These are phyloP conservation scores for Anthrax anthrax DNA, from an alignment of 2,888 invertebrate species.

Conservation along the genomic window DNA sequence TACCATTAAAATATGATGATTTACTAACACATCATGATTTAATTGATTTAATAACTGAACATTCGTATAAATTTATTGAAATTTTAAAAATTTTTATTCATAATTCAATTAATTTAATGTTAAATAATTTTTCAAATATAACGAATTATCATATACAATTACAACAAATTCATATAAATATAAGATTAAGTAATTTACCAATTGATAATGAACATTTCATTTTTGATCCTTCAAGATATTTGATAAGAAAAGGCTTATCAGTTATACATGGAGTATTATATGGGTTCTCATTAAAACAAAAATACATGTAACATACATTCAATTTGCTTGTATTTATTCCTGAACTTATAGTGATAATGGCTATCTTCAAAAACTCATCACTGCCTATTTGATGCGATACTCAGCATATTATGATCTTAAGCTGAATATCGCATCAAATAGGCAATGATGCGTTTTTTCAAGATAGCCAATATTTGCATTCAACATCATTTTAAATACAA, in stretches of 20 bases:
- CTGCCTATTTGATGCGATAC: too few relatives aligned
- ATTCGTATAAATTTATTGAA: slow-evolving; percentile 4
- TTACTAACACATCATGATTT: slow-evolving; percentile 1
- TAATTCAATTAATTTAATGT: background rate
- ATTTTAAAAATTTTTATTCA: slow-evolving; percentile 1
- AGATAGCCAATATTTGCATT: too few relatives aligned
- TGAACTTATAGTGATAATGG: too few relatives aligned
- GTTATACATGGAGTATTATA: slow-evolving; percentile 22
- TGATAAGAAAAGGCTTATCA: slow-evolving; percentile 16
- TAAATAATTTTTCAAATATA: background rate
- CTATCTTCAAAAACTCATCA: too few relatives aligned
- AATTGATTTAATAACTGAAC: slow-evolving; percentile 1
- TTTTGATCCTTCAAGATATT: slow-evolving; percentile 8
- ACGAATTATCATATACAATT: background rate
- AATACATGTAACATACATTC: slow-evolving; percentile 21
- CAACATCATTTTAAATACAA: too few relatives aligned
- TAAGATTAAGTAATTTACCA: slow-evolving; percentile 4
- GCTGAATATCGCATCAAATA: too few relatives aligned
- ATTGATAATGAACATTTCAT: background rate
- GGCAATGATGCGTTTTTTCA: too few relatives aligned
- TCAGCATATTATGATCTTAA: too few relatives aligned
- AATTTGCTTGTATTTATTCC: too few relatives aligned
- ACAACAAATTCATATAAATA: slow-evolving; percentile 7
- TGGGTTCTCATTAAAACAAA: slow-evolving; percentile 20
- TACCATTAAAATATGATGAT: background rate